phyloP scores from a whole-genome alignment of 2,888 invertebrate species.

The Pyrrhosoma nymphula region DNA sequence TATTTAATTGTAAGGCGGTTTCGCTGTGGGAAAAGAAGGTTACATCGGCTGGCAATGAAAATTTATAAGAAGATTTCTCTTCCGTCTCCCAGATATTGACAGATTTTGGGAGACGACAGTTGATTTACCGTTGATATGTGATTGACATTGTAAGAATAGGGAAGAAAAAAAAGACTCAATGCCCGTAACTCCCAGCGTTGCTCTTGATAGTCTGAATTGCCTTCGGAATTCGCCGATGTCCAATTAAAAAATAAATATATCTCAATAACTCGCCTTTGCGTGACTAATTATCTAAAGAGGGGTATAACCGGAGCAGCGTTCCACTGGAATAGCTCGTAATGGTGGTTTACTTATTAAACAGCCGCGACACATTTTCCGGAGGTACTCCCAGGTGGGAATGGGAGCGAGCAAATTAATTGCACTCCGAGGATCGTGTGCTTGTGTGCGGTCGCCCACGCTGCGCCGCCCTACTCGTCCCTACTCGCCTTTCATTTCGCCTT shows the following conservation, averaged over 20 bases:
- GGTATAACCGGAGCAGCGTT: neutral
- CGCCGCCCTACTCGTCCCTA: neutral
- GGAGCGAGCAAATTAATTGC: neutral
- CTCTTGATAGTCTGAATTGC: neutral
- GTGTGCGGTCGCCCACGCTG: neutral
- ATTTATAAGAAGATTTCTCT: too few species aligned
- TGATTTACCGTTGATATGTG: too few species aligned
- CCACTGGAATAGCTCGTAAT: neutral
- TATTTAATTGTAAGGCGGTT: too few species aligned
- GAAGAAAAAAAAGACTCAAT: neutral
- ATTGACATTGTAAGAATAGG: too few species aligned
- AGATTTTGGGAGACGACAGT: too few species aligned
- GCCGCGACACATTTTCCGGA: neutral
- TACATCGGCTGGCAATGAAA: too few species aligned
- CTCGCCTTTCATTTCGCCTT: too few species aligned
- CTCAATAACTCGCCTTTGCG: neutral
- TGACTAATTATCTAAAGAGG: neutral
- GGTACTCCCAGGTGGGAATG: neutral
- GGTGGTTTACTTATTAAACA: slow-evolving; percentile 46
- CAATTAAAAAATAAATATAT: neutral
- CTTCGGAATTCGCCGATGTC: neutral
- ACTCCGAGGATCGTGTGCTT: neutral
- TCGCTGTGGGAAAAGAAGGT: too few species aligned
- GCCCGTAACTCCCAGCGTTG: neutral
- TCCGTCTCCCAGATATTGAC: too few species aligned